A percentile compares a stretch with the other conserved stretches of the same genome.
These are phyloP conservation scores for Orycteropus afer DNA, from an alignment of 2,113 vertebrate genomes.

Conservation along the genomic window DNA sequence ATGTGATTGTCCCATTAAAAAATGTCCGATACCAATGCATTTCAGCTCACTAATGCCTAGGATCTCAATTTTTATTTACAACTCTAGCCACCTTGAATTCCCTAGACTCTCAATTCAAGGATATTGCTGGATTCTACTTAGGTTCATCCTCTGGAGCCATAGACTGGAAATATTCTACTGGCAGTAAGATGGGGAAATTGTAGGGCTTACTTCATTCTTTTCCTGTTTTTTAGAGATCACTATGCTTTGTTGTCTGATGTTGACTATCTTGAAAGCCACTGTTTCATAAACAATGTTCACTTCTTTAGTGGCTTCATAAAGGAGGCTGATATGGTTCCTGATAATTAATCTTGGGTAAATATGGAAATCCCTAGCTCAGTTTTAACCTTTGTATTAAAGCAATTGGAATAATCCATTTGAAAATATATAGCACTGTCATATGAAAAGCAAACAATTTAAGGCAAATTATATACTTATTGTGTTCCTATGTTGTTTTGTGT, in stretches of 20 bases:
- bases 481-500: background rate
- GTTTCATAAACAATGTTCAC: background rate
- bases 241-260: background rate
- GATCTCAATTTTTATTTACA: no score
- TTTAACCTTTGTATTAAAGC: background rate
- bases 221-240: background rate
- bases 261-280: background rate
- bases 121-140: background rate
- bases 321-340: fast-evolving
- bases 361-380: background rate
- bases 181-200: background rate
- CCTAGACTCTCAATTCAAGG: background rate
- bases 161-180: background rate
- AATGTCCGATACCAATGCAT: no score
- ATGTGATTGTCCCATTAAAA: no score
- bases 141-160: background rate
- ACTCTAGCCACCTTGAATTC: background rate
- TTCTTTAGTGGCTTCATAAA: background rate
- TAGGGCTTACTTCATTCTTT: background rate
- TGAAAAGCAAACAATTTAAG: background rate
- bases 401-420: background rate
- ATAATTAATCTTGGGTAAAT: background rate
- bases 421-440: background rate
- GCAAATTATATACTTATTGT: background rate
- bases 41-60: no score